Evolutionary conservation across 2,113 vertebrate genomes (phyloP).

Genomic region (Okapia johnstoni): DNA sequence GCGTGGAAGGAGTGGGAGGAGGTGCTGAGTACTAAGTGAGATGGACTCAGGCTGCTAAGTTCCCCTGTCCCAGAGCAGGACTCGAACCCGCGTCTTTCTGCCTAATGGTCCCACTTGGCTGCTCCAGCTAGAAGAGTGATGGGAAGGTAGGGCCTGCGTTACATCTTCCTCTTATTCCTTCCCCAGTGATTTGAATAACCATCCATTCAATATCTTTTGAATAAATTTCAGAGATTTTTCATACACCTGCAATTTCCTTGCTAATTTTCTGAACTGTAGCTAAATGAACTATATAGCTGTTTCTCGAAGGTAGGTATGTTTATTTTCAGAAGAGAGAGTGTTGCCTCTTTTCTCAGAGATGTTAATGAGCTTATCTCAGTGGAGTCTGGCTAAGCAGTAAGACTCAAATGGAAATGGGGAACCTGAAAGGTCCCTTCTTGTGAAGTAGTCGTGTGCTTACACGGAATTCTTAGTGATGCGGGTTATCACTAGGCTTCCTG

Average conservation of each 20-base stretch:
- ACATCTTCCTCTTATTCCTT: rapidly evolving
- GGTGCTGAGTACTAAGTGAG: rapidly evolving
- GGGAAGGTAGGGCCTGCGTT: rapidly evolving
- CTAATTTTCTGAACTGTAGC: background rate
- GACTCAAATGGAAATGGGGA: background rate
- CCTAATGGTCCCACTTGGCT: rapidly evolving
- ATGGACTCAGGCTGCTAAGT: background rate
- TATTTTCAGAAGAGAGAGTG: background rate
- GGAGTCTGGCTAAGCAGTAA: background rate
- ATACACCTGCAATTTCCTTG: background rate
- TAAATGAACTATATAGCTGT: background rate
- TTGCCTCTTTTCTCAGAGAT: background rate
- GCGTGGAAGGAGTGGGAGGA: rapidly evolving
- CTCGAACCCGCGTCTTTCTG: no score
- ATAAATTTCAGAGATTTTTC: background rate
- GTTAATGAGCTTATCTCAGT: background rate
- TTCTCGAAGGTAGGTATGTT: rapidly evolving
- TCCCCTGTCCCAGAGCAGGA: background rate
- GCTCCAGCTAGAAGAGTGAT: background rate
- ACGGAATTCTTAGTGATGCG: rapidly evolving
- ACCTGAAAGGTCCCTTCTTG: rapidly evolving
- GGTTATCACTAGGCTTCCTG: rapidly evolving
- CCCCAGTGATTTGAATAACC: background rate
- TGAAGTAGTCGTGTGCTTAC: rapidly evolving
- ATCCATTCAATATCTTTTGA: background rate